These are phyloP conservation scores for Microtus montanus DNA, from an alignment of 2,113 vertebrate species.

Conservation along the genomic window DNA sequence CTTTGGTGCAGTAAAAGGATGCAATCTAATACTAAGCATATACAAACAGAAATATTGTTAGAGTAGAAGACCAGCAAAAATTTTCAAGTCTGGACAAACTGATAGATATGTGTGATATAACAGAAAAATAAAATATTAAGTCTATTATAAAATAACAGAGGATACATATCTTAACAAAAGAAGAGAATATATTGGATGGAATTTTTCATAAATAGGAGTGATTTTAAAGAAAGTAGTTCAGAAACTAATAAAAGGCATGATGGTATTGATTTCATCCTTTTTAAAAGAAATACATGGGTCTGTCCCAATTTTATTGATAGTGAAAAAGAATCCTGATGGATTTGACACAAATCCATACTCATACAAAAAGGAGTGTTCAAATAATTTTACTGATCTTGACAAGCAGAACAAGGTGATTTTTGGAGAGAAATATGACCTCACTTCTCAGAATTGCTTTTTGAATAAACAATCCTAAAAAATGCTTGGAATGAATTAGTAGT, in stretches of 20 bases:
- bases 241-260: not conserved
- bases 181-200: not conserved
- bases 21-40: not conserved
- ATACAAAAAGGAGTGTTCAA: not conserved
- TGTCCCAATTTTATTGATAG: not conserved
- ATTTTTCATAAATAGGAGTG: not conserved
- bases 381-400: not conserved
- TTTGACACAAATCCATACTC: not conserved
- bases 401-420: not conserved
- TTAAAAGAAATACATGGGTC: not conserved
- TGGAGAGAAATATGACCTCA: not conserved
- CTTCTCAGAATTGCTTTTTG: conserved; percentile 25
- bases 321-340: not conserved
- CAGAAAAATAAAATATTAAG: not conserved
- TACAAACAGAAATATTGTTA: not conserved
- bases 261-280: not conserved
- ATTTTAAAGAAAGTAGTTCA: not conserved
- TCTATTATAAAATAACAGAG: not conserved
- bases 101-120: not conserved
- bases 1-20: not conserved
- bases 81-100: not conserved
- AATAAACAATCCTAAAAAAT: not conserved
- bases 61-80: not conserved
- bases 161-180: not conserved
- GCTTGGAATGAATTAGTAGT: not conserved